Evolutionary conservation across 1,140 invertebrate species (phyloP).

Genomic region (Gonioctena quinquepunctata): DNA sequence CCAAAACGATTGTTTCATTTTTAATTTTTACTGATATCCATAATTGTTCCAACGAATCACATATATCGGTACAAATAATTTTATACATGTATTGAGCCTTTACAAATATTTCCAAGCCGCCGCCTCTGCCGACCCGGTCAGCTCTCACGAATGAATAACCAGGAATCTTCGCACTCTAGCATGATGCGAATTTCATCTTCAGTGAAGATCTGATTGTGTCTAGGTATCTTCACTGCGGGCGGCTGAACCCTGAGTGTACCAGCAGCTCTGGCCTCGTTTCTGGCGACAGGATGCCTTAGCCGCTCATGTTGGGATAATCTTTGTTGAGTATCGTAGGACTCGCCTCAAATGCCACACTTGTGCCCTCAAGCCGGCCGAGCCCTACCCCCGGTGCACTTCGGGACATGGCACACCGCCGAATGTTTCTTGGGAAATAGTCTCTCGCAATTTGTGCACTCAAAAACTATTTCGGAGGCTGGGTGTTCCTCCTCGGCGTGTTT

Average conservation of each 20-base stretch:
- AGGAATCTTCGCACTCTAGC: not conserved
- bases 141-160: no score
- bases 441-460: not conserved
- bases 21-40: no score
- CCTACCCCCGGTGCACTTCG: not conserved
- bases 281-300: slow-evolving; percentile 18
- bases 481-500: not conserved
- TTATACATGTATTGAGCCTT: no score
- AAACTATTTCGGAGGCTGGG: not conserved
- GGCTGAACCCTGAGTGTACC: not conserved
- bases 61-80: no score
- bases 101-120: no score
- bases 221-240: not conserved
- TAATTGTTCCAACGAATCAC: no score
- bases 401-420: not conserved
- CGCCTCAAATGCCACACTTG: not conserved
- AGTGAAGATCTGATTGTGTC: not conserved
- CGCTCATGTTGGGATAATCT: slow-evolving; percentile 23
- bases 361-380: not conserved
- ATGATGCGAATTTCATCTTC: not conserved
- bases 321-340: not conserved
- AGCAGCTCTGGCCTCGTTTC: slow-evolving; percentile 11
- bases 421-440: not conserved
- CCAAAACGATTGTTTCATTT: no score
- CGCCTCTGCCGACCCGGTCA: no score